phyloP scores from a whole-genome alignment of 2,113 vertebrate species.

The Urocitellus parryii region DNA sequence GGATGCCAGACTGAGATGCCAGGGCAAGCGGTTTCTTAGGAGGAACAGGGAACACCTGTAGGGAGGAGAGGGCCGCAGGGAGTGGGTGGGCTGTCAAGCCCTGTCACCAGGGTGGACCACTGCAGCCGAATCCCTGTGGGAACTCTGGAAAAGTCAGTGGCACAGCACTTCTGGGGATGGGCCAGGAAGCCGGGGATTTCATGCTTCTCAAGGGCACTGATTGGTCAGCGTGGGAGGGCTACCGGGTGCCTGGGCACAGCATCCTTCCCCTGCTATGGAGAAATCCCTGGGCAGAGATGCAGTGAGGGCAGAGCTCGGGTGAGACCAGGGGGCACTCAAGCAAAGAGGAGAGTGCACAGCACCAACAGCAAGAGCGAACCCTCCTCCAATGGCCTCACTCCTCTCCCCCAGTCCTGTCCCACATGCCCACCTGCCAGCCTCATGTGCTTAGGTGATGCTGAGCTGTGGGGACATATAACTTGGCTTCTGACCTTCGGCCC shows the following conservation, averaged over 20 bases:
- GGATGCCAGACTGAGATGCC: not conserved
- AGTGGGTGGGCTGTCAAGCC: not conserved
- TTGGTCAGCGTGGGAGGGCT: not conserved
- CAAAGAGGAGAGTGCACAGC: not conserved
- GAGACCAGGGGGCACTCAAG: not conserved
- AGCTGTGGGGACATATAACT: fast-evolving
- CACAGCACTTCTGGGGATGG: too few relatives aligned
- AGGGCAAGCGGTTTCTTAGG: not conserved
- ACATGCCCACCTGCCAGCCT: not conserved
- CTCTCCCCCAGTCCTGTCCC: not conserved
- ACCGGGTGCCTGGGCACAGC: not conserved
- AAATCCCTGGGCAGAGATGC: not conserved
- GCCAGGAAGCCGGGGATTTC: not conserved
- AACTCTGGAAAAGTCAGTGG: not conserved
- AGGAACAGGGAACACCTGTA: not conserved
- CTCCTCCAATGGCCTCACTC: fast-evolving
- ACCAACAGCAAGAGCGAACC: fast-evolving
- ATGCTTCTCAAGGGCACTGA: not conserved
- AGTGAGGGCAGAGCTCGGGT: not conserved
- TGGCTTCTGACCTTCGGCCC: not conserved
- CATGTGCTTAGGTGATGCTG: not conserved
- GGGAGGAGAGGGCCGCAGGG: not conserved
- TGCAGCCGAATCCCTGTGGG: fast-evolving
- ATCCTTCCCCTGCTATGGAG: not conserved
- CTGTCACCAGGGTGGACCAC: fast-evolving